Evolutionary conservation across 2,113 vertebrate genomes (phyloP).

Genomic region (Pachycephala philippinensis): DNA sequence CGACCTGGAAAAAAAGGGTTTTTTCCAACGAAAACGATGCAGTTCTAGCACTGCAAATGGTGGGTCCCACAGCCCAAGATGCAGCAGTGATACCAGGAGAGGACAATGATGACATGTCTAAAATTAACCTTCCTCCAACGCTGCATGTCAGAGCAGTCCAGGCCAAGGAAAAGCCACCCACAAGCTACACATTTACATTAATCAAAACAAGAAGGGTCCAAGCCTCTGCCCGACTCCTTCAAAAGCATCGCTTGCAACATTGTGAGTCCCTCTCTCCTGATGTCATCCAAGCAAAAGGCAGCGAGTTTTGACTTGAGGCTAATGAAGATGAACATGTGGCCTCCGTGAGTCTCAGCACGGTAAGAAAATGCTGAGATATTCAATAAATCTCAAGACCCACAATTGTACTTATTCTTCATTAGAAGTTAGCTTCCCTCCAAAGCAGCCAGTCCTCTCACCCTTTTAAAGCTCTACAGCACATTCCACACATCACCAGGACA

Average conservation of each 20-base stretch:
- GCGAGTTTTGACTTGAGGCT: neutral
- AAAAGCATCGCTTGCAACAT: neutral
- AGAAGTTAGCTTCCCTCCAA: neutral
- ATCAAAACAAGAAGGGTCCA: neutral
- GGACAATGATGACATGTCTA: neutral
- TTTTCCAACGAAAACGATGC: neutral
- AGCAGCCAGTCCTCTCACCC: neutral
- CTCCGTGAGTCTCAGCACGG: accelerated
- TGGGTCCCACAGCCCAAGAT: neutral
- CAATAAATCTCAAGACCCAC: neutral
- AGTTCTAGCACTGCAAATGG: neutral
- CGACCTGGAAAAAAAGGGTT: neutral
- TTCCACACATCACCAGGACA: neutral
- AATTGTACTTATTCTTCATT: neutral
- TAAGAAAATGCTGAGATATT: neutral
- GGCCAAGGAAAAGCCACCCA: neutral
- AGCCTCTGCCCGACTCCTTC: neutral
- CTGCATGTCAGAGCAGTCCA: neutral
- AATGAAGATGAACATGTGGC: neutral
- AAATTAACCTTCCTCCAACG: neutral
- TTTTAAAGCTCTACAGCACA: neutral
- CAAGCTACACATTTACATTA: neutral
- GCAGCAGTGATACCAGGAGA: neutral
- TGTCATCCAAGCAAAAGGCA: neutral
- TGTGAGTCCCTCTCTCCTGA: neutral